Conservation (phyloP, 2,113 vertebrate genomes). For the Macquaria ambigua region DNA sequence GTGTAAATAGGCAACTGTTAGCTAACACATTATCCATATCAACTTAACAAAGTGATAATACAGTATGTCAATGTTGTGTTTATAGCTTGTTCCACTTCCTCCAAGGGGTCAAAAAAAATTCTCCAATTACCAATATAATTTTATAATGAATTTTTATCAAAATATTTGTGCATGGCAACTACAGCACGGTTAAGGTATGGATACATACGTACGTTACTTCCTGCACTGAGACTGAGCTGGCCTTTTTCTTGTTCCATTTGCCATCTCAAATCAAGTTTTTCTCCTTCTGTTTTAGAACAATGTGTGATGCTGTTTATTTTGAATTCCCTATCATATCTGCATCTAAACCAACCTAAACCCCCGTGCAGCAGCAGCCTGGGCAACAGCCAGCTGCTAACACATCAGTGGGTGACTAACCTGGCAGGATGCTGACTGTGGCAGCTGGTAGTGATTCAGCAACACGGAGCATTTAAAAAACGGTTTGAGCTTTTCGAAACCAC, state of each 20-base stretch:
- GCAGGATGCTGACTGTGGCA: slow-evolving; percentile 79
- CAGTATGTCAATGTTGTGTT: neutral
- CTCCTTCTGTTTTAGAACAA: neutral
- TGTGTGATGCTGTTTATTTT: neutral
- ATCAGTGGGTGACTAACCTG: slow-evolving; percentile 67
- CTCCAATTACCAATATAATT: neutral
- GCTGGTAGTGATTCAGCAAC: slow-evolving; percentile 92
- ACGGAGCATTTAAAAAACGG: slow-evolving; percentile 79
- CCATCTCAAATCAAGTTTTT: neutral
- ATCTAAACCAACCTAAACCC: slow-evolving; percentile 33
- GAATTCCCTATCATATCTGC: neutral
- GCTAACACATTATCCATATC: no score
- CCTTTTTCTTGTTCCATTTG: neutral
- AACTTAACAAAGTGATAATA: neutral
- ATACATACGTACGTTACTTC: neutral
- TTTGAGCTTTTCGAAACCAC: slow-evolving; percentile 86
- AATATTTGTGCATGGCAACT: neutral
- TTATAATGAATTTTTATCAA: neutral
- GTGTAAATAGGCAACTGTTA: no score
- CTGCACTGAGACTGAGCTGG: neutral
- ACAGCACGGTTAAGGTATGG: neutral
- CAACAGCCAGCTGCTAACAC: slow-evolving; percentile 47
- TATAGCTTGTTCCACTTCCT: neutral
- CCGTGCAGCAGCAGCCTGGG: slow-evolving; percentile 27
- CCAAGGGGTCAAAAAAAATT: neutral